A percentile compares a stretch with the other conserved stretches of the same genome.
These are phyloP conservation scores for Trididemnum miniatum DNA, from an alignment of 23 tunicate species.

Conservation along the genomic window DNA sequence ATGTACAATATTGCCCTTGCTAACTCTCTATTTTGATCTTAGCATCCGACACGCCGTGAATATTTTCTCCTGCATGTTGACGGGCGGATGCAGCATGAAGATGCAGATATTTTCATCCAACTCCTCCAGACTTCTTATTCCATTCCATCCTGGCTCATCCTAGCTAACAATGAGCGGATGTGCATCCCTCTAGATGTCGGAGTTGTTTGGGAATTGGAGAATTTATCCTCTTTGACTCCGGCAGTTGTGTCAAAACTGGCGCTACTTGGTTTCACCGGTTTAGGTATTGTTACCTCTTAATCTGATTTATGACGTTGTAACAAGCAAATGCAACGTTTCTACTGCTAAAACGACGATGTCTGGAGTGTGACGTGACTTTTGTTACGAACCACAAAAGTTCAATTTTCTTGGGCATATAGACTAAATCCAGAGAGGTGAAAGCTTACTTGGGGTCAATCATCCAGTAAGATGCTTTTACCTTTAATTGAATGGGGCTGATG, in stretches of 20 bases:
- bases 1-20: no score
- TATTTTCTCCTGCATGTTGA: conserved; percentile 71
- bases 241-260: conserved; percentile 63
- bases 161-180: conserved; percentile 84
- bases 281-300: no score
- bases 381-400: no score
- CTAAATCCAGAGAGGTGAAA: no score
- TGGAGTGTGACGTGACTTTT: no score
- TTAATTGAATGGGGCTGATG: no score
- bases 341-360: no score
- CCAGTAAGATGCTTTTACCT: no score
- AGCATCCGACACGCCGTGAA: conserved; percentile 30
- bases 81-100: conserved; percentile 51
- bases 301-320: no score
- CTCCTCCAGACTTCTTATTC: conserved; percentile 45
- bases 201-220: conserved; percentile 84
- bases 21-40: not conserved
- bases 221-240: conserved; percentile 64
- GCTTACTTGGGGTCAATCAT: no score
- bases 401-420: no score
- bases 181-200: conserved; percentile 60
- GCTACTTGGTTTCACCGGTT: conserved; percentile 48
- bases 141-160: conserved; percentile 41
- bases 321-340: no score
- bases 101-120: conserved; percentile 70